These are phyloP conservation scores for Shargacucullia verbasci DNA, from an alignment of 2,888 invertebrate species.

Conservation along the genomic window DNA sequence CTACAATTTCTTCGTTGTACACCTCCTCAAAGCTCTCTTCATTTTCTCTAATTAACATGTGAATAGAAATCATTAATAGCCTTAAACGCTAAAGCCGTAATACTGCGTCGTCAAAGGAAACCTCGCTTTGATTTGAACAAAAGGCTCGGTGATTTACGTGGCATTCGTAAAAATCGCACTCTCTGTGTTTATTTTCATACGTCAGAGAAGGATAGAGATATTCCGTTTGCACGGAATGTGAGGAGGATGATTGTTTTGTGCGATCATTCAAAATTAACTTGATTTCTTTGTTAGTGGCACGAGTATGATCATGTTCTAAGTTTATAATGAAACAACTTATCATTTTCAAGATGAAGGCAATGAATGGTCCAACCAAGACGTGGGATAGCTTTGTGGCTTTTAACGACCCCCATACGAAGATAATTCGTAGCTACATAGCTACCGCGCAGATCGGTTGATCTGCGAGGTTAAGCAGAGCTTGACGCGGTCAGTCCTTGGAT, in stretches of 20 bases:
- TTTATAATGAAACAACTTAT: too few relatives aligned
- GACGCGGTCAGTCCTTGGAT: too few relatives aligned
- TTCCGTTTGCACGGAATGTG: slow-evolving; percentile 28
- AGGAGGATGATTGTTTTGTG: slow-evolving; percentile 25
- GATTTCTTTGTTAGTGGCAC: too few relatives aligned
- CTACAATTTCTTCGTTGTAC: too few relatives aligned
- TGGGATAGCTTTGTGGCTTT: too few relatives aligned
- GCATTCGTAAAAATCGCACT: slow-evolving; percentile 39
- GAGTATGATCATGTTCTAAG: too few relatives aligned
- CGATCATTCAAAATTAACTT: slow-evolving; percentile 2
- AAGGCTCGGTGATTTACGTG: slow-evolving; percentile 49
- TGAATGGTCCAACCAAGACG: too few relatives aligned
- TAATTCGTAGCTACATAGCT: too few relatives aligned
- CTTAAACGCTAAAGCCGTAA: slow-evolving; percentile 24
- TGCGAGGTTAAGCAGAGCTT: too few relatives aligned
- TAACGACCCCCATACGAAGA: too few relatives aligned
- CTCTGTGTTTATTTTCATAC: slow-evolving; percentile 45
- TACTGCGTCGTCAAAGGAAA: slow-evolving; percentile 48
- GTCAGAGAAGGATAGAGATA: slow-evolving; percentile 44
- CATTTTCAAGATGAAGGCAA: too few relatives aligned
- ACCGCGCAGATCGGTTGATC: too few relatives aligned
- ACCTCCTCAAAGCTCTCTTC: not conserved
- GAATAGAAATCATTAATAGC: slow-evolving; percentile 25
- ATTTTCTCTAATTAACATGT: not conserved
- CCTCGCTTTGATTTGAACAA: slow-evolving; percentile 56